Percentiles rank a stretch among this genome's conserved stretches.
These are phyloP conservation scores for Hestina assimilis DNA, from an alignment of 1,140 invertebrate species.

Conservation along the genomic window DNA sequence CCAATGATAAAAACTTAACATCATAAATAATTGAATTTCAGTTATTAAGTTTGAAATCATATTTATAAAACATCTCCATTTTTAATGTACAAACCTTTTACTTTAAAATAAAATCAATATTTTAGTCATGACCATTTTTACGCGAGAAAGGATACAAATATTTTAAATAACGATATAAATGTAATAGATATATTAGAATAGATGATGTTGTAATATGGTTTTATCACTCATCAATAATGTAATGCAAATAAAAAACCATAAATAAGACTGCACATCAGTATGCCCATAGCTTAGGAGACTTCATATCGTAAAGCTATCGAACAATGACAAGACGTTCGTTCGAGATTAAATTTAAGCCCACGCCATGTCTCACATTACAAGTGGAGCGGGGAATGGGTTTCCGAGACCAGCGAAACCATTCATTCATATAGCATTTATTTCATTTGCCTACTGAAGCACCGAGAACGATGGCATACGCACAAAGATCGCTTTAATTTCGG, in stretches of 20 bases:
- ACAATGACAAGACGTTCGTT: conserved; percentile 40
- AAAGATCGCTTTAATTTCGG: conserved; percentile 17
- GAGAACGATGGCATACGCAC: conserved; percentile 4
- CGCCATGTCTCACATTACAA: conserved; percentile 45
- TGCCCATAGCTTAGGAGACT: conserved; percentile 19
- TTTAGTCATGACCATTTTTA: too few species aligned
- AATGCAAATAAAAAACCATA: neutral
- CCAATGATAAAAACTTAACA: conserved; percentile 32
- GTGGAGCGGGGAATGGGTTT: conserved; percentile 1
- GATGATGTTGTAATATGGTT: too few species aligned
- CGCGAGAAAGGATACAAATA: too few species aligned
- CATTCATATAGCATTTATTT: conserved; percentile 10
- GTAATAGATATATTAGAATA: neutral
- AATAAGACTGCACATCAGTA: neutral
- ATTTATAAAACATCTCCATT: too few species aligned
- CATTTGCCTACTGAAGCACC: conserved; percentile 11
- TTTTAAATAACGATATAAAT: neutral
- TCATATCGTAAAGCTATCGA: conserved; percentile 49
- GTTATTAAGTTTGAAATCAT: conserved; percentile 23
- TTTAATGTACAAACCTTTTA: too few species aligned
- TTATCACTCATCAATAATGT: neutral
- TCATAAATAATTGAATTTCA: conserved; percentile 41
- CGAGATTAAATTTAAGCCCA: conserved; percentile 54
- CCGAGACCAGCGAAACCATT: conserved; percentile 1
- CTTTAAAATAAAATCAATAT: too few species aligned